A percentile compares a stretch with the other conserved stretches of the same genome.
phyloP scores from a whole-genome alignment of 2,888 invertebrate species.

The Pristionchus exspectatus region DNA sequence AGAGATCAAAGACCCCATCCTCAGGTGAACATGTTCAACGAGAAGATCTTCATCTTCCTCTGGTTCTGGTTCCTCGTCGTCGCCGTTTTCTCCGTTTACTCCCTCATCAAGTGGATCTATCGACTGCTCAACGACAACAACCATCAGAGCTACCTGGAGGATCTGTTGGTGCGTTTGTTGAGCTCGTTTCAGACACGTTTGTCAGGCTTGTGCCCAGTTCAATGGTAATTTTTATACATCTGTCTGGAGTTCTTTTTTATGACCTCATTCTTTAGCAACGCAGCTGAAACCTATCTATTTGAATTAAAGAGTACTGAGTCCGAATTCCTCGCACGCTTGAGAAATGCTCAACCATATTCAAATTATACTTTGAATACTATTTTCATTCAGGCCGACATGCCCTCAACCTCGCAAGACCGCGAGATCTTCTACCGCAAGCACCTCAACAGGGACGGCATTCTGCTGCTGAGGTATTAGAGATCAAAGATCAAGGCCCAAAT shows the following conservation, averaged over 20 bases:
- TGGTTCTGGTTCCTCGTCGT: conserved; percentile 78
- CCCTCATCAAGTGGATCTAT: conserved; percentile 69
- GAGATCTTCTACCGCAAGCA: conserved; percentile 56
- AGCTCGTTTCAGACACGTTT: too few species aligned
- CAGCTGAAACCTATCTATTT: too few species aligned
- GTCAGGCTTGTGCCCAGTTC: too few species aligned
- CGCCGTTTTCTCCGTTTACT: conserved; percentile 65
- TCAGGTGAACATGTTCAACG: conserved; percentile 78
- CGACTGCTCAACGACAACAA: conserved; percentile 60
- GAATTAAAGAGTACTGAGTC: too few species aligned
- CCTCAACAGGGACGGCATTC: conserved; percentile 68
- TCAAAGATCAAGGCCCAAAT: too few species aligned
- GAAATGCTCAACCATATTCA: too few species aligned
- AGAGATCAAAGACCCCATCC: not conserved
- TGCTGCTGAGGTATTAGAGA: conserved; percentile 61
- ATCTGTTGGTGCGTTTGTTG: conserved; percentile 58
- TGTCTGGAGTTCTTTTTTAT: too few species aligned
- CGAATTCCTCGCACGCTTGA: too few species aligned
- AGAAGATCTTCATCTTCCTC: conserved; percentile 78
- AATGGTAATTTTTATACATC: too few species aligned
- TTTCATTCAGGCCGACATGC: conserved; percentile 25
- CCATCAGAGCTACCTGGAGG: conserved; percentile 60
- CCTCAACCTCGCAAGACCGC: conserved; percentile 13
- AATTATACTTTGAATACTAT: too few species aligned
- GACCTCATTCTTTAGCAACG: too few species aligned